These are phyloP conservation scores for Buphagus erythrorhynchus DNA, from an alignment of 2,797 vertebrate genomes.

Conservation along the genomic window DNA sequence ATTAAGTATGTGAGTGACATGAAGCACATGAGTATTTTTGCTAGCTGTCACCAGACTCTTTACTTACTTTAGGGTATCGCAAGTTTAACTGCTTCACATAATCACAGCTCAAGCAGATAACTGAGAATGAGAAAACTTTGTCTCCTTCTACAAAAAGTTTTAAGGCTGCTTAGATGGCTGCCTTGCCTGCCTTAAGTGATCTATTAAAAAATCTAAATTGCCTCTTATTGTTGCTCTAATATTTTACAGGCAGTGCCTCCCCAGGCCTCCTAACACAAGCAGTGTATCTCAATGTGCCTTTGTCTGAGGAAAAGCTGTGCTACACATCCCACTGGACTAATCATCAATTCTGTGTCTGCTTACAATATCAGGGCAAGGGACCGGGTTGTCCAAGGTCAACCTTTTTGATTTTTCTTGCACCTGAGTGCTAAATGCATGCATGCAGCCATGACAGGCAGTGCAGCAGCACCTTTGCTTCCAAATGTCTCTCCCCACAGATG, in stretches of 20 bases:
- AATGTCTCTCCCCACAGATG: not conserved
- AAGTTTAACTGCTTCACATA: not conserved
- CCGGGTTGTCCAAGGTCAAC: not conserved
- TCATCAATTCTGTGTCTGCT: not conserved
- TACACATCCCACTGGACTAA: not conserved
- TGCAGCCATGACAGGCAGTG: accelerated
- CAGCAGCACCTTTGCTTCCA: not conserved
- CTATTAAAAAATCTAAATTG: constrained; percentile 14
- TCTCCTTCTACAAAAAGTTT: not conserved
- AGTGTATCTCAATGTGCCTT: not conserved
- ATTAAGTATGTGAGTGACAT: not conserved
- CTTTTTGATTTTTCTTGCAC: not conserved
- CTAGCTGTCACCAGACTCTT: not conserved
- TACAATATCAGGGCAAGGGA: not conserved
- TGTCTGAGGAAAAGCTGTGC: not conserved
- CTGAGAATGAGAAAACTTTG: constrained; percentile 23
- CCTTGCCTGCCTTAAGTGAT: not conserved
- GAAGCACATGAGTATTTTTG: not conserved
- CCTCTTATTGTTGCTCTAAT: not conserved
- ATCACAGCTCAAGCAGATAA: constrained; percentile 3
- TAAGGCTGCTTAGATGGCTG: constrained; percentile 22
- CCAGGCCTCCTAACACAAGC: not conserved
- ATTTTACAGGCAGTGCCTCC: not conserved
- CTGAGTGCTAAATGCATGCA: not conserved
- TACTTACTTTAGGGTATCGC: not conserved